Evolutionary conservation across 2,888 invertebrate species (phyloP).

Genomic region (Pristionchus arcanus): DNA sequence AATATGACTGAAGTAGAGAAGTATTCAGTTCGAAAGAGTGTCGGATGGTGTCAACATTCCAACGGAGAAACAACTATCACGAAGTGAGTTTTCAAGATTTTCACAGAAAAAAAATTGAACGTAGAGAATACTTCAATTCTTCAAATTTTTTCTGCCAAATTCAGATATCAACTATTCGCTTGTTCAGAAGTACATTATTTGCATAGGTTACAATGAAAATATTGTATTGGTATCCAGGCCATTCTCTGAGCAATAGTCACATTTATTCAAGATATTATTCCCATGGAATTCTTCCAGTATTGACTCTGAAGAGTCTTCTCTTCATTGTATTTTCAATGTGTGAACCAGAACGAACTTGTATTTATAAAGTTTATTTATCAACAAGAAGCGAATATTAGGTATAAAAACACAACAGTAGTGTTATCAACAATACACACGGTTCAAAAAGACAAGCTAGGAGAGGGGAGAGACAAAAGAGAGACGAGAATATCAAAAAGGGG

Average conservation of each 20-base stretch:
- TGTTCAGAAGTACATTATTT: too few relatives aligned
- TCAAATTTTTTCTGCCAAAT: too few relatives aligned
- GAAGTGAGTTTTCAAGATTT: background rate
- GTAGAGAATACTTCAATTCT: too few relatives aligned
- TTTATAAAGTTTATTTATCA: conserved; percentile 48
- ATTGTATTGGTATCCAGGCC: too few relatives aligned
- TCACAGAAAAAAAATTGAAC: too few relatives aligned
- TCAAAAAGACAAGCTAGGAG: conserved; percentile 42
- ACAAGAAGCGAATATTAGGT: conserved; percentile 51
- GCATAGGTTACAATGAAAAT: too few relatives aligned
- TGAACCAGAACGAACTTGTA: background rate
- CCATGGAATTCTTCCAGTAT: background rate
- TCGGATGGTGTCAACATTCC: background rate
- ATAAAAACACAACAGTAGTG: conserved; percentile 49
- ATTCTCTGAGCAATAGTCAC: too few relatives aligned
- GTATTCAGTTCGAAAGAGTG: background rate
- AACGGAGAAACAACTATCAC: background rate
- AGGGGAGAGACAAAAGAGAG: conserved; percentile 15
- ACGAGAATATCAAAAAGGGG: conserved; percentile 17
- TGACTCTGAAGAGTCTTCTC: background rate
- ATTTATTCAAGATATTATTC: background rate
- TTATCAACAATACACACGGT: conserved; percentile 52
- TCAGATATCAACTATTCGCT: too few relatives aligned
- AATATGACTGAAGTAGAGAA: too few relatives aligned
- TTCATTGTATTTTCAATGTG: background rate